phyloP scores from a whole-genome alignment of 1,140 invertebrate genomes.

The Drosophila lacteicornis region DNA sequence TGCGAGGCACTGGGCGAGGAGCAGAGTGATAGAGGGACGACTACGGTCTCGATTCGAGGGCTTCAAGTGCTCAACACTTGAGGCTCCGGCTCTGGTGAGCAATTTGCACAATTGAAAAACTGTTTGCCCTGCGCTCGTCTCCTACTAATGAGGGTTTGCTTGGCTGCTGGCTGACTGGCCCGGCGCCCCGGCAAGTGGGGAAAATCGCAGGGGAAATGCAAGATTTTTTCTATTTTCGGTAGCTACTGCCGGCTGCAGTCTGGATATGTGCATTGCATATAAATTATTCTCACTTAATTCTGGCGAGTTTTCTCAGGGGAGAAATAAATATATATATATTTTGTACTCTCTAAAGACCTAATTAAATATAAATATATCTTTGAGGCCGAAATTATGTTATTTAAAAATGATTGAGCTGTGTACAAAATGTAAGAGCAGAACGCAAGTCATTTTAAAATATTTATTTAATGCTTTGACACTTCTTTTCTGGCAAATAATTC shows the following conservation, averaged over 20 bases:
- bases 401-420: background rate
- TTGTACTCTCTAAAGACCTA: constrained; percentile 9
- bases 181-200: constrained; percentile 2
- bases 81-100: constrained; percentile 46
- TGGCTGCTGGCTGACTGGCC: background rate
- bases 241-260: constrained; percentile 9
- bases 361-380: constrained; percentile 6
- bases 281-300: constrained; percentile 38
- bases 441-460: background rate
- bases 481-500: background rate
- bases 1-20: background rate
- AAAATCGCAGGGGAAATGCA: constrained; percentile 14
- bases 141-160: constrained; percentile 34
- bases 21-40: background rate
- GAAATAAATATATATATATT: constrained; percentile 4
- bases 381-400: background rate
- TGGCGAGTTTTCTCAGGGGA: constrained; percentile 7
- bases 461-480: background rate
- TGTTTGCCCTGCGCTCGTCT: constrained; percentile 46
- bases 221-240: constrained; percentile 37
- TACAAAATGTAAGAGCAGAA: background rate
- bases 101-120: constrained; percentile 56
- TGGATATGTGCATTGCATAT: constrained; percentile 25
- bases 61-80: constrained; percentile 44
- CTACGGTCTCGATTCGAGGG: constrained; percentile 26